A percentile compares a stretch with the other conserved stretches of the same genome.
Conservation (phyloP, 2,888 invertebrate species). For the Leucania comma region DNA sequence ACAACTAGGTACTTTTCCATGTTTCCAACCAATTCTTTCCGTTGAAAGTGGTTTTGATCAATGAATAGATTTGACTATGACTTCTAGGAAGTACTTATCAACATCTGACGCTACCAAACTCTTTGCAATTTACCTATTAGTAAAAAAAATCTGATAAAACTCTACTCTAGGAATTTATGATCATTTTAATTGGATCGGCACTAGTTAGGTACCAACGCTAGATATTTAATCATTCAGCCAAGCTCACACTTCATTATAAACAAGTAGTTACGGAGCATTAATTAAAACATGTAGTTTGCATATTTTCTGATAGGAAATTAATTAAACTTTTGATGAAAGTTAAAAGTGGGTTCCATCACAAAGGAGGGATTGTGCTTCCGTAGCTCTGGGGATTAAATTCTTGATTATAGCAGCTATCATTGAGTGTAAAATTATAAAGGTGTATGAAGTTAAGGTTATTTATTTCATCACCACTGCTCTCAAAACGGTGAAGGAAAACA, state of each 20-base stretch:
- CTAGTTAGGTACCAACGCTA: constrained; percentile 12
- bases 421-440: constrained; percentile 16
- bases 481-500: no score
- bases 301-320: constrained; percentile 64
- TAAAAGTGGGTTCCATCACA: constrained; percentile 53
- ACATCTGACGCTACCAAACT: background rate
- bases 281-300: constrained; percentile 57
- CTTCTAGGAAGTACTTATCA: no score
- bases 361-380: constrained; percentile 50
- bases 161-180: constrained; percentile 28
- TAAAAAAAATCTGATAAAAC: constrained; percentile 15
- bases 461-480: no score
- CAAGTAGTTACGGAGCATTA: constrained; percentile 48
- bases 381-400: constrained; percentile 40
- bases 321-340: constrained; percentile 62
- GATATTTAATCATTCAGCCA: constrained; percentile 36
- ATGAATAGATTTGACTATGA: no score
- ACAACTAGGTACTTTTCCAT: no score
- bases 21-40: no score
- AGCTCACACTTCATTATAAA: constrained; percentile 58
- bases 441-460: constrained; percentile 6
- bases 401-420: constrained; percentile 41
- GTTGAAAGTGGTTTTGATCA: no score
- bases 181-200: constrained; percentile 44
- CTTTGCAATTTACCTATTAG: constrained; percentile 6